These are phyloP conservation scores for Cyaniris semiargus DNA, from an alignment of 2,888 invertebrate genomes.

Conservation along the genomic window DNA sequence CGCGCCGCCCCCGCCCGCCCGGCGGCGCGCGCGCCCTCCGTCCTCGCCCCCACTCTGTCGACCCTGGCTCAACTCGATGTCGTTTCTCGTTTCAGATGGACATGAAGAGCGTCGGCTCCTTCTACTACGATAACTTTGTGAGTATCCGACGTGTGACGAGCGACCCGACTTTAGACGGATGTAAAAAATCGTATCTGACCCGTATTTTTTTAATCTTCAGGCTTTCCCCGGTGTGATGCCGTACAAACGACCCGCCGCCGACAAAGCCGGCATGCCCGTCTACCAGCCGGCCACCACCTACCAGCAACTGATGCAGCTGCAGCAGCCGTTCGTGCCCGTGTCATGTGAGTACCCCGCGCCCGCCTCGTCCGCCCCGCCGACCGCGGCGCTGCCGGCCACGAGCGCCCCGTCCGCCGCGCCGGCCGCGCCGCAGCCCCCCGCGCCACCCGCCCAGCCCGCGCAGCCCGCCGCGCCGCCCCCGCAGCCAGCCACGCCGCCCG, in stretches of 20 bases:
- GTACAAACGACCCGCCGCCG: conserved; percentile 97
- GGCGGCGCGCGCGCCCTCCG: conserved; percentile 46
- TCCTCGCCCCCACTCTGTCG: conserved; percentile 47
- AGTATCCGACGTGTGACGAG: conserved; percentile 81
- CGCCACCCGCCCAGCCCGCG: conserved; percentile 71
- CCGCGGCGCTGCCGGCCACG: conserved; percentile 57
- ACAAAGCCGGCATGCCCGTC: conserved; percentile 97
- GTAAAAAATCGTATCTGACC: conserved; percentile 29
- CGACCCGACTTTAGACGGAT: conserved; percentile 27
- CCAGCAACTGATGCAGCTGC: conserved; percentile 96
- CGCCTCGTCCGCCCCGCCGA: conserved; percentile 83
- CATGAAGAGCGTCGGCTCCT: conserved; percentile 97
- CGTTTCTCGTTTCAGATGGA: conserved; percentile 91
- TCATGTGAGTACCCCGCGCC: conserved; percentile 97
- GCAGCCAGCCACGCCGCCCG: conserved; percentile 61
- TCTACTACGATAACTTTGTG: conserved; percentile 98
- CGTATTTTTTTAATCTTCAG: conserved; percentile 68
- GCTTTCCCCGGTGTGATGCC: conserved; percentile 97
- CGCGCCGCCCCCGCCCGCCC: conserved; percentile 59
- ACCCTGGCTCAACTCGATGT: conserved; percentile 64
- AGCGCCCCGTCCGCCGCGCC: conserved; percentile 51
- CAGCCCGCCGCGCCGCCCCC: conserved; percentile 54
- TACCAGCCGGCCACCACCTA: conserved; percentile 96
- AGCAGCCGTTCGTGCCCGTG: conserved; percentile 98
- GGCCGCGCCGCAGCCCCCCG: conserved; percentile 52